Evolutionary conservation across 2,888 invertebrate genomes (phyloP).

Genomic region (Dasypolia templi): DNA sequence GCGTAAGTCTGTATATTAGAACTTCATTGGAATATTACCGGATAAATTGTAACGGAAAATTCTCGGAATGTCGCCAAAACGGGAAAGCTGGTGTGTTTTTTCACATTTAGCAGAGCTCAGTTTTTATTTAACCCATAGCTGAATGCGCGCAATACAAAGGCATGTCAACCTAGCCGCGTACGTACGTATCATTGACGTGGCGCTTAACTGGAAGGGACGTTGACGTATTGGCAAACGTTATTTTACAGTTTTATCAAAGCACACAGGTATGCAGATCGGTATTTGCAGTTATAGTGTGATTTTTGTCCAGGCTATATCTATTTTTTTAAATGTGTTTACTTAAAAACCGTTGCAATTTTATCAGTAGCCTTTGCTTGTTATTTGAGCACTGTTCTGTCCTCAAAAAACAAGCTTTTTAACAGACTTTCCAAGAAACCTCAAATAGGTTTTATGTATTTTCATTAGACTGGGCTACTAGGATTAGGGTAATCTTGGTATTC

Average conservation of each 20-base stretch:
- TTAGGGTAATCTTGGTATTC: slow-evolving; percentile 8
- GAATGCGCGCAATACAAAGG: slow-evolving; percentile 83
- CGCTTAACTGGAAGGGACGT: slow-evolving; percentile 61
- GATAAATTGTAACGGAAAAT: slow-evolving; percentile 60
- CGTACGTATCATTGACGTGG: slow-evolving; percentile 61
- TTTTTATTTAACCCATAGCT: slow-evolving; percentile 84
- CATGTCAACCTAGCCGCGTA: slow-evolving; percentile 77
- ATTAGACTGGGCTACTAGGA: slow-evolving; percentile 9
- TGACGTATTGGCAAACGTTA: slow-evolving; percentile 33
- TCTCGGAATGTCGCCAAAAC: slow-evolving; percentile 68
- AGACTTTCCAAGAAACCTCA: background rate
- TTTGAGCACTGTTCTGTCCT: background rate
- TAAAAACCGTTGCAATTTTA: background rate
- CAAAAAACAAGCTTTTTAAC: background rate
- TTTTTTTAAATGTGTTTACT: too few relatives aligned
- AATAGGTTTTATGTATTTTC: background rate
- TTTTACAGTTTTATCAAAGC: slow-evolving; percentile 31
- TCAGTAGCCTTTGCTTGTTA: background rate
- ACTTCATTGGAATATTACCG: slow-evolving; percentile 54
- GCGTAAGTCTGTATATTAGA: slow-evolving; percentile 34
- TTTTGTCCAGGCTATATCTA: background rate
- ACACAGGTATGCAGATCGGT: background rate
- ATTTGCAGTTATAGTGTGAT: background rate
- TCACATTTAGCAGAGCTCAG: slow-evolving; percentile 75
- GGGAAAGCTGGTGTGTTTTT: slow-evolving; percentile 65